Conservation (phyloP, 2,797 vertebrate genomes). For the Myripristis murdjan region DNA sequence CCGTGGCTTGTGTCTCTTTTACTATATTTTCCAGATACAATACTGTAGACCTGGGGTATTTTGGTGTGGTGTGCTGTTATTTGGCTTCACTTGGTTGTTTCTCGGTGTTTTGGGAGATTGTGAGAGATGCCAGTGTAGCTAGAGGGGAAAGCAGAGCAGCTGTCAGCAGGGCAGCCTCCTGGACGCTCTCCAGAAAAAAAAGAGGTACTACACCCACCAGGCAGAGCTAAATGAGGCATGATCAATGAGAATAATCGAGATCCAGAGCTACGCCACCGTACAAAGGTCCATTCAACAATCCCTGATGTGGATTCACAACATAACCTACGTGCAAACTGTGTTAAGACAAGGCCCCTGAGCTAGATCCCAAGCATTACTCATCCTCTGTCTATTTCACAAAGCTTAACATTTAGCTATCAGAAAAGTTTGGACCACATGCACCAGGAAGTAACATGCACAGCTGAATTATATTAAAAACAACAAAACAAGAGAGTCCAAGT, state of each 20-base stretch:
- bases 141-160: slow-evolving; percentile 64
- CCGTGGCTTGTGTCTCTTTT: slow-evolving; percentile 19
- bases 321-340: slow-evolving; percentile 33
- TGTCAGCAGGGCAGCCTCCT: slow-evolving; percentile 75
- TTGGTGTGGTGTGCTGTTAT: slow-evolving; percentile 12
- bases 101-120: slow-evolving; percentile 40
- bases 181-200: slow-evolving; percentile 73
- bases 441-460: slow-evolving; percentile 51
- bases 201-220: slow-evolving; percentile 63
- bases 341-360: slow-evolving; percentile 6
- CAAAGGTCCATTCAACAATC: slow-evolving; percentile 16
- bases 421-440: slow-evolving; percentile 68
- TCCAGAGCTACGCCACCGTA: slow-evolving; percentile 21
- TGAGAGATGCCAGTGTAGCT: slow-evolving; percentile 41
- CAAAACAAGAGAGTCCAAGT: slow-evolving; percentile 8
- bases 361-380: slow-evolving; percentile 12
- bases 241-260: slow-evolving; percentile 68
- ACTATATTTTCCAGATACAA: slow-evolving; percentile 15
- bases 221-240: slow-evolving; percentile 67
- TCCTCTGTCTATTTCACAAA: slow-evolving; percentile 12
- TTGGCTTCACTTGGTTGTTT: slow-evolving; percentile 55
- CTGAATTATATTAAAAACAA: slow-evolving; percentile 9
- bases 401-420: slow-evolving; percentile 32
- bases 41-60: slow-evolving; percentile 32
- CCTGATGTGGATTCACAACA: slow-evolving; percentile 30